Evolutionary conservation across 1,140 invertebrate genomes (phyloP), one percentile per base, ranked within the genome.

Genomic region (Hydropsyche tenuis): DNA sequence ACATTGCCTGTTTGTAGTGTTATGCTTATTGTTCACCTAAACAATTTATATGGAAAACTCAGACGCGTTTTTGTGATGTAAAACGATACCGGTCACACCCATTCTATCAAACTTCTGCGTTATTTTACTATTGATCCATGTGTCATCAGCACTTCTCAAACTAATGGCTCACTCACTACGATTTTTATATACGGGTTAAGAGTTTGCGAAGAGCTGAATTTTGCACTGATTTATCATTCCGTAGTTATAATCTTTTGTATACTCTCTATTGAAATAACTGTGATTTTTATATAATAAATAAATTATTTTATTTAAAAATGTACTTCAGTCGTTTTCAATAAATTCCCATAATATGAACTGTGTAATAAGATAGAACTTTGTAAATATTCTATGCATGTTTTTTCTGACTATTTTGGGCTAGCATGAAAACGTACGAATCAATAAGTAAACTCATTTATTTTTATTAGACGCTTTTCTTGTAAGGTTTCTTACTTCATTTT

Each of bases 21-120:
- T 60, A 12, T 25, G 2, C 14, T 60, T 60, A 27, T 27, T 22
- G 22, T 60, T 12, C 18, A 48, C 45, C 22, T 22, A 12, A 60
- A 60, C 25, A 60, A 22, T 23, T 60, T 22, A 60, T 60, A 60
- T 56, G 18, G 16, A 56, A 20, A 23, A 23, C 30, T 37, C 30
- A 37, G 30, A 37, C 30, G 9, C 30, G 9, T 14, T 48, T 22
- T 25, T 60, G 56, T 60, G 9, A 23, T 60, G 56, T 60, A 60
- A 60, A 60, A 60, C 22, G 23, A 60, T 60, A 60, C 56, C 6
- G 56, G 56, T 60, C 56, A 60, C 56, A 60, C 56, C 56, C 56
- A 60, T 60, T 60, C 23, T 60, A 60, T 60, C 23, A 25, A 60
- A 60, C 45, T 48, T 6, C 45, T 48, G 22, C 56, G 56, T 60